Conservation (phyloP, 2,797 vertebrate species). For the Sebastes taczanowskii region DNA sequence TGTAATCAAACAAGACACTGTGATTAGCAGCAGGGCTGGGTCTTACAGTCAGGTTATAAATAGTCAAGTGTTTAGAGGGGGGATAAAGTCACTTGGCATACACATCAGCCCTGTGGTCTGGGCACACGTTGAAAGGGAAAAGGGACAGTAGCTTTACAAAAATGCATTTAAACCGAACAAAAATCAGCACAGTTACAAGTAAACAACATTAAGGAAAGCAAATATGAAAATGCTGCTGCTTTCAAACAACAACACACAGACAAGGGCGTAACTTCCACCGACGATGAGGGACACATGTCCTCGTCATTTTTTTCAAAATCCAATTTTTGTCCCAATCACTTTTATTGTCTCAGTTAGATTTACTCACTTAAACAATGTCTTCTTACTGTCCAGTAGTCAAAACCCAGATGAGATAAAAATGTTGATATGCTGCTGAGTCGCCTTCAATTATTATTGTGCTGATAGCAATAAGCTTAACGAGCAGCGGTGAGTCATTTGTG, state of each 20-base stretch:
- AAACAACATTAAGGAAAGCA: neutral
- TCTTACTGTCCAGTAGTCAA: neutral
- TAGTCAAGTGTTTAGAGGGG: constrained; percentile 24
- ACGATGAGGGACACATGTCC: neutral
- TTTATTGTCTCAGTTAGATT: neutral
- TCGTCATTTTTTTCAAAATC: neutral
- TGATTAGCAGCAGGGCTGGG: constrained; percentile 42
- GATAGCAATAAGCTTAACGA: neutral
- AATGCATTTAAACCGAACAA: neutral
- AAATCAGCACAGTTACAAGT: neutral
- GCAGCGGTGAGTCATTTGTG: neutral
- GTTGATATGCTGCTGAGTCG: too few relatives aligned
- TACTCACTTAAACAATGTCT: neutral
- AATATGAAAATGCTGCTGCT: neutral
- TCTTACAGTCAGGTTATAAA: constrained; percentile 23
- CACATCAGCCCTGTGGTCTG: neutral
- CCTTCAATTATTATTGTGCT: neutral
- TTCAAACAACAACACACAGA: neutral
- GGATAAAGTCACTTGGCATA: neutral
- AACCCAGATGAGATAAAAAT: neutral
- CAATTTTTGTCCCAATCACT: neutral
- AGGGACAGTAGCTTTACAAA: neutral
- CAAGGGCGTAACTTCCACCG: neutral
- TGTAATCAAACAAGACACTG: constrained; percentile 29
- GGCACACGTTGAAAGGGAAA: neutral